phyloP scores from a whole-genome alignment of 2,113 vertebrate genomes.

The Cromileptes altivelis region DNA sequence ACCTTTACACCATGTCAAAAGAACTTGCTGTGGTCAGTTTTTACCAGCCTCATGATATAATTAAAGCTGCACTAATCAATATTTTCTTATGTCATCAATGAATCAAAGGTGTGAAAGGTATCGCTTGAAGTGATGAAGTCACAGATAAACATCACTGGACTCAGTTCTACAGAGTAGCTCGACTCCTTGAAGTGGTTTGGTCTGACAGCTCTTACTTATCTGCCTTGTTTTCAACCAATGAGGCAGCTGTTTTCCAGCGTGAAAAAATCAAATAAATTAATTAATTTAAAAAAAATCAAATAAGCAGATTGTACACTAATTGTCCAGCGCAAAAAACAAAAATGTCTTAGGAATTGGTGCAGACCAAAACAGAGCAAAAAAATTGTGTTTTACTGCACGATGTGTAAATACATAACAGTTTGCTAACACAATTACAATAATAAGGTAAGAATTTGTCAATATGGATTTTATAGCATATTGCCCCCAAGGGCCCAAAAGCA shows the following conservation, averaged over 20 bases:
- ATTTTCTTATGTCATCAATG: background rate
- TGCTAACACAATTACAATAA: background rate
- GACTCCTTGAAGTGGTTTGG: background rate
- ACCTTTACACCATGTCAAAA: background rate
- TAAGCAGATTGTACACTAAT: background rate
- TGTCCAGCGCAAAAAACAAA: background rate
- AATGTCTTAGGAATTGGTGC: background rate
- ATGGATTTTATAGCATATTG: too few relatives aligned
- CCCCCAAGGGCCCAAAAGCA: too few relatives aligned
- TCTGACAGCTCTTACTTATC: background rate
- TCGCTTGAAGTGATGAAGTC: background rate
- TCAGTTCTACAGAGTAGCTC: background rate
- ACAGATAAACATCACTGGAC: background rate
- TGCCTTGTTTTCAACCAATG: background rate
- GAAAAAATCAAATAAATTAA: background rate
- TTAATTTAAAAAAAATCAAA: background rate
- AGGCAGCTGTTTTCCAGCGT: background rate
- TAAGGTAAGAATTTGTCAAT: too few relatives aligned
- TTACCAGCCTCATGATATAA: background rate
- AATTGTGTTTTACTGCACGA: background rate
- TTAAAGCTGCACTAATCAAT: background rate
- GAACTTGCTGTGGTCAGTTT: background rate
- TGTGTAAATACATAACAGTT: background rate
- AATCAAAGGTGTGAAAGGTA: background rate
- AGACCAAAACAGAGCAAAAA: background rate